A percentile compares a stretch with the other conserved stretches of the same genome.
phyloP scores from a whole-genome alignment of 2,797 vertebrate genomes.

The Myotis planiceps region DNA sequence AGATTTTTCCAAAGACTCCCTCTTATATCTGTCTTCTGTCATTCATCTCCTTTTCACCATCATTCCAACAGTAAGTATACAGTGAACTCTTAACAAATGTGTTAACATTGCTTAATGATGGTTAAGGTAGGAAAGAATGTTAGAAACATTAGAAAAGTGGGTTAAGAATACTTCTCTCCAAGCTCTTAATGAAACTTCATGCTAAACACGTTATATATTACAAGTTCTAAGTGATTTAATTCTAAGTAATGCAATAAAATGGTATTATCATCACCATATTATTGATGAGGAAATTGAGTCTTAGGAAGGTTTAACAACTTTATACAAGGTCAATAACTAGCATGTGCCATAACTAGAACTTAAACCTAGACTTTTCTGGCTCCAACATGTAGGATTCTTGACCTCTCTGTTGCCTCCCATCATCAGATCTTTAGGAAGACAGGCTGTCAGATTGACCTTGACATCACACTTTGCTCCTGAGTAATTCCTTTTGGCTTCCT shows the following conservation, averaged over 20 bases:
- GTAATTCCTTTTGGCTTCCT: neutral
- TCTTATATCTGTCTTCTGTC: neutral
- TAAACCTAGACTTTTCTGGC: neutral
- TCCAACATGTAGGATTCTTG: neutral
- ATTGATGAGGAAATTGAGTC: neutral
- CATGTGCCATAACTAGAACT: neutral
- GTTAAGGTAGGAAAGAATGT: neutral
- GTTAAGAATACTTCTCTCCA: neutral
- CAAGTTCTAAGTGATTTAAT: neutral
- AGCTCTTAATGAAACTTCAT: neutral
- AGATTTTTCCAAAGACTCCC: neutral
- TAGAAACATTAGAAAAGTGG: neutral
- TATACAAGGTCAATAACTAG: neutral
- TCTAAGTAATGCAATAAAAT: neutral
- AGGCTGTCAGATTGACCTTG: neutral
- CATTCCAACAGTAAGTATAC: neutral
- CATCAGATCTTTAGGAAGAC: neutral
- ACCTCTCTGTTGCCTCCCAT: neutral
- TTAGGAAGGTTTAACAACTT: neutral
- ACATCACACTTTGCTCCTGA: neutral
- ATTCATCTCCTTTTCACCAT: neutral
- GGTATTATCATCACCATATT: neutral
- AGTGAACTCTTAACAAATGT: neutral
- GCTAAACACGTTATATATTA: neutral
- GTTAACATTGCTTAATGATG: neutral